phyloP scores from a whole-genome alignment of 2,888 invertebrate genomes.

The Tiphia femorata region DNA sequence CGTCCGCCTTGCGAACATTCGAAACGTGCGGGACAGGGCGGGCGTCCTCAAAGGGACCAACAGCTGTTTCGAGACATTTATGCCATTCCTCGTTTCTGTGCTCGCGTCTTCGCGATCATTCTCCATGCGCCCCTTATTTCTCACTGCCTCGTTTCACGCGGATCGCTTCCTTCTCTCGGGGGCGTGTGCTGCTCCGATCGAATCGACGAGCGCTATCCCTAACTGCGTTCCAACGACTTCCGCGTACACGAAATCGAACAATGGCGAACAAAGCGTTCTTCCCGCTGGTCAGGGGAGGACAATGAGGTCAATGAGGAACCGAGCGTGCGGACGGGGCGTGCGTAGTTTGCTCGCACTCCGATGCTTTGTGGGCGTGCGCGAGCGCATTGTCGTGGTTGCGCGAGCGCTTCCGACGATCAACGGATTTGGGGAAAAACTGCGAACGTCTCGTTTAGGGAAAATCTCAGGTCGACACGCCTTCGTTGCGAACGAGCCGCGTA shows the following conservation, averaged over 20 bases:
- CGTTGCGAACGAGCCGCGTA: constrained; percentile 44
- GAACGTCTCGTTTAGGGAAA: constrained; percentile 60
- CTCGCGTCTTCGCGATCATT: not conserved
- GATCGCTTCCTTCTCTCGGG: not conserved
- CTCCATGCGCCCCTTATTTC: not conserved
- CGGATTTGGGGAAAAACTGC: constrained; percentile 21
- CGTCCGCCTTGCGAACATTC: no score
- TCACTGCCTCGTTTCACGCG: no score
- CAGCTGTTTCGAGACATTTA: no score
- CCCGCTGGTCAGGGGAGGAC: constrained; percentile 21
- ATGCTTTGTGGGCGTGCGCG: constrained; percentile 24
- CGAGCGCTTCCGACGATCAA: constrained; percentile 11
- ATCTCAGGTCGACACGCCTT: constrained; percentile 40
- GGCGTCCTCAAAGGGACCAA: no score
- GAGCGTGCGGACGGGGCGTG: constrained; percentile 5
- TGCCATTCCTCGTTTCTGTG: no score
- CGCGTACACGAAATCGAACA: constrained; percentile 37
- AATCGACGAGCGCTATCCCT: constrained; percentile 17
- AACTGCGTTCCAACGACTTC: constrained; percentile 41
- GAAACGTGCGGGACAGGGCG: no score
- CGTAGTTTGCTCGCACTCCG: not conserved
- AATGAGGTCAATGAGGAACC: constrained; percentile 24
- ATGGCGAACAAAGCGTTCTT: constrained; percentile 26
- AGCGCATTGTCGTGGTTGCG: constrained; percentile 20
- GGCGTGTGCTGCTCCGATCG: constrained; percentile 2